Percentiles rank a stretch among this genome's conserved stretches.
phyloP scores from a whole-genome alignment of 1,140 invertebrate genomes.

The Apis florea region DNA sequence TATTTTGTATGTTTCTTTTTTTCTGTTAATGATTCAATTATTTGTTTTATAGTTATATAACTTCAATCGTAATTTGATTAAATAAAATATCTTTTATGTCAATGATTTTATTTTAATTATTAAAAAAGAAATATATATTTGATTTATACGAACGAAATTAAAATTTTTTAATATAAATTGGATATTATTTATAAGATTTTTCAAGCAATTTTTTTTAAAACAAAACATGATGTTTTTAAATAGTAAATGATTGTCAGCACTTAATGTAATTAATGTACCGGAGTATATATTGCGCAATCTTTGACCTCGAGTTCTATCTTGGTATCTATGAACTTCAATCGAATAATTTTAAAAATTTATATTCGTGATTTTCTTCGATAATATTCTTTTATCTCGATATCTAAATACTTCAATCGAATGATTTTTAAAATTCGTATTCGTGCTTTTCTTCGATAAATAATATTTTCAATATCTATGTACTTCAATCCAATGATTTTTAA shows the following conservation, averaged over 20 bases:
- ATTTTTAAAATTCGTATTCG: not conserved
- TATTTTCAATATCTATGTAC: no score
- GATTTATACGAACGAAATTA: not conserved
- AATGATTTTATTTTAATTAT: no score
- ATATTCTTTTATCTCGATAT: no score
- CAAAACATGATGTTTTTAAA: not conserved
- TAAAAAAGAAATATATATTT: no score
- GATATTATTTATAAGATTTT: no score
- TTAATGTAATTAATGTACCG: slow-evolving; percentile 23
- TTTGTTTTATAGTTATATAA: no score
- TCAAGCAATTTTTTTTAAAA: not conserved
- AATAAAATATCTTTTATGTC: no score
- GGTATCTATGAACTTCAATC: slow-evolving; percentile 10
- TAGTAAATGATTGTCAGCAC: slow-evolving; percentile 1
- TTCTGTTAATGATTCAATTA: not conserved
- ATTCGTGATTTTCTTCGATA: not conserved
- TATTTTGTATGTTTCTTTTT: not conserved
- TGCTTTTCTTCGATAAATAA: not conserved
- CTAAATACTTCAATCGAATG: no score
- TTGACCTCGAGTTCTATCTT: slow-evolving; percentile 36
- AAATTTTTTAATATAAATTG: not conserved
- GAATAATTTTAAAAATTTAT: slow-evolving; percentile 6
- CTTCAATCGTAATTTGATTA: no score
- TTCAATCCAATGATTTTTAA: no score
- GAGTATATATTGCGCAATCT: slow-evolving; percentile 13